Percentiles rank a stretch among this genome's conserved stretches.
Conservation (phyloP, 1,140 invertebrate species). For the Steinernema feltiae region DNA sequence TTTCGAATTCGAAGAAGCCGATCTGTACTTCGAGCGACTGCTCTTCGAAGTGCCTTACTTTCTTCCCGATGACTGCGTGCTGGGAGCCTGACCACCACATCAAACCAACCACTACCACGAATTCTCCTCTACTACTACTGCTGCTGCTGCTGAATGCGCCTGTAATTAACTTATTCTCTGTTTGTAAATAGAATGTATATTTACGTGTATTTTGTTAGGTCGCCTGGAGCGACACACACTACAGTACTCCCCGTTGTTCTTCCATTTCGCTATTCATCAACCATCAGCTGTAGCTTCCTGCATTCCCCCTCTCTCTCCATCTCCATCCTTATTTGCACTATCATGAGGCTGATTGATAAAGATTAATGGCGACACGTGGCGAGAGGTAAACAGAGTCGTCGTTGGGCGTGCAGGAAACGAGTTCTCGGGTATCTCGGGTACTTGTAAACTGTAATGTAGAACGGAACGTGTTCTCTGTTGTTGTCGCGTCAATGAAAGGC, state of each 20-base stretch:
- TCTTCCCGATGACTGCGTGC: constrained; percentile 11
- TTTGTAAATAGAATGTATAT: no score
- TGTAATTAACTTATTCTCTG: constrained; percentile 4
- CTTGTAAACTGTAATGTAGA: no score
- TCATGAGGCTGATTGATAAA: constrained; percentile 8
- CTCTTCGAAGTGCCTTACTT: constrained; percentile 11
- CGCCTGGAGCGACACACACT: background rate
- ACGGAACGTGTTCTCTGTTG: background rate
- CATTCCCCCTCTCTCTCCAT: background rate
- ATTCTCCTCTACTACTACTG: background rate
- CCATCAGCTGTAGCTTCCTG: background rate
- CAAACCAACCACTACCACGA: background rate
- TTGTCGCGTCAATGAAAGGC: no score
- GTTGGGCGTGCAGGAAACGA: no score
- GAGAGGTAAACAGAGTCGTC: background rate
- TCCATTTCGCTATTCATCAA: no score
- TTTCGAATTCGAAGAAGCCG: constrained; percentile 12
- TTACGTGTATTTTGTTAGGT: background rate
- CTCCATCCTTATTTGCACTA: constrained; percentile 1
- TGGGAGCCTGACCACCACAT: background rate
- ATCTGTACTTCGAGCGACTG: background rate
- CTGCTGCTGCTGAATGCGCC: no score
- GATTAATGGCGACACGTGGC: background rate
- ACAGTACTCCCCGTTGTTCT: no score
- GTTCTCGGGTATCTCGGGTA: no score